Conservation (phyloP, 2,797 vertebrate species). For the Calcarius lapponicus region DNA sequence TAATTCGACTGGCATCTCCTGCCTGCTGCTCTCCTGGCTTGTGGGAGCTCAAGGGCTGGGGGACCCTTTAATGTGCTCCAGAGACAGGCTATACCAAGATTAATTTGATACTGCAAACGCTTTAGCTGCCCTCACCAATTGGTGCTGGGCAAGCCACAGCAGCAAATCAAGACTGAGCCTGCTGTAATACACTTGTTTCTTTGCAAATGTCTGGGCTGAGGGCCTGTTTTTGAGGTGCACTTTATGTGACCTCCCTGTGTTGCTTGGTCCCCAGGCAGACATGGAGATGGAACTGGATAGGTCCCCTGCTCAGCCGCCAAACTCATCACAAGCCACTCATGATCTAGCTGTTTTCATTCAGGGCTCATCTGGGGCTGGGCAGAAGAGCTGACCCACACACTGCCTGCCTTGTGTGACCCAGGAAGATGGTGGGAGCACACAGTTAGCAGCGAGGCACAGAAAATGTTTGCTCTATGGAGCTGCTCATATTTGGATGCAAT, state of each 20-base stretch:
- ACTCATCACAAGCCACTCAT: neutral
- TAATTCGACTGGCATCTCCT: neutral
- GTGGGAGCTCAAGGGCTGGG: neutral
- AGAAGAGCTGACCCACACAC: neutral
- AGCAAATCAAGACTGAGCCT: neutral
- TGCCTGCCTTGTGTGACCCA: neutral
- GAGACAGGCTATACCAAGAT: neutral
- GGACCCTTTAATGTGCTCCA: neutral
- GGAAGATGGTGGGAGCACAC: neutral
- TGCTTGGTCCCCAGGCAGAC: neutral
- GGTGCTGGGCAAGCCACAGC: neutral
- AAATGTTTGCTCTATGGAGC: neutral
- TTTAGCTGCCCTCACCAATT: neutral
- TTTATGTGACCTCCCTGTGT: neutral
- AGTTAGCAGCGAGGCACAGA: neutral
- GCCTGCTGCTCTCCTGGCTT: neutral
- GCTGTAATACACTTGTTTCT: neutral
- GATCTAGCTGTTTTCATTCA: neutral
- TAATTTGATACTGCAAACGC: neutral
- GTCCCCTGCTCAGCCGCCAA: neutral
- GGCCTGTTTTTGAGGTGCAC: neutral
- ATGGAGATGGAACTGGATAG: neutral
- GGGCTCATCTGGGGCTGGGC: neutral
- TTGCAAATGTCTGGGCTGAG: neutral
- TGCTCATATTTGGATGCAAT: neutral